Percentiles rank a stretch among this genome's conserved stretches.
Evolutionary conservation across 2,797 vertebrate genomes (phyloP).

Genomic region (Aythya fuligula): DNA sequence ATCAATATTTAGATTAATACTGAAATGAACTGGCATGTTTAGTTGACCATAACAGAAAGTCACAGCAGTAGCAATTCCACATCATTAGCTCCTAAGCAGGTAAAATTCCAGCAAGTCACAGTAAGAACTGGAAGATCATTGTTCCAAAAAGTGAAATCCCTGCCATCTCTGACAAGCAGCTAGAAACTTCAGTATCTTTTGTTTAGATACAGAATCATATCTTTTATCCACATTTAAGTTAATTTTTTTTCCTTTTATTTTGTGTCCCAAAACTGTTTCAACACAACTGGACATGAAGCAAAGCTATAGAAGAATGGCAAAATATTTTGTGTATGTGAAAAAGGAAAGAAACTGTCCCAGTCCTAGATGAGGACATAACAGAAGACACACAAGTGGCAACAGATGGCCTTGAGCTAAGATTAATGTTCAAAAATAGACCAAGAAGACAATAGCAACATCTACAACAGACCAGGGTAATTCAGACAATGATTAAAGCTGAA

Average conservation of each 20-base stretch:
- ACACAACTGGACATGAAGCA: neutral
- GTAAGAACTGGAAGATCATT: neutral
- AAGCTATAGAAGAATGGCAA: neutral
- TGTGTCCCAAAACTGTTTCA: neutral
- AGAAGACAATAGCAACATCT: neutral
- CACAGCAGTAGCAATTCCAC: slow-evolving; percentile 21
- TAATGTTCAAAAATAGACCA: neutral
- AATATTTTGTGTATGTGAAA: neutral
- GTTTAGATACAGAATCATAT: slow-evolving; percentile 20
- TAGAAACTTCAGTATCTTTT: slow-evolving; percentile 32
- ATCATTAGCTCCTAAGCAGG: slow-evolving; percentile 27
- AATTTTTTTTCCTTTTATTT: slow-evolving; percentile 13
- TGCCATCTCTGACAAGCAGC: neutral
- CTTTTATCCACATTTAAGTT: neutral
- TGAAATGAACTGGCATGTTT: slow-evolving; percentile 41
- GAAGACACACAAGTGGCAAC: neutral
- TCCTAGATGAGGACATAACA: neutral
- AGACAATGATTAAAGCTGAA: neutral
- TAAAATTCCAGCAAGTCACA: slow-evolving; percentile 52
- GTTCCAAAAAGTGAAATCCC: neutral
- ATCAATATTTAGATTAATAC: slow-evolving; percentile 63
- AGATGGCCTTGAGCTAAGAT: neutral
- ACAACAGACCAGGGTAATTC: neutral
- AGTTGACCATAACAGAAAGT: neutral
- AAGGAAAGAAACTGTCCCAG: neutral